phyloP scores from a whole-genome alignment of 2,113 vertebrate species.

The Acrocephalus arundinaceus region DNA sequence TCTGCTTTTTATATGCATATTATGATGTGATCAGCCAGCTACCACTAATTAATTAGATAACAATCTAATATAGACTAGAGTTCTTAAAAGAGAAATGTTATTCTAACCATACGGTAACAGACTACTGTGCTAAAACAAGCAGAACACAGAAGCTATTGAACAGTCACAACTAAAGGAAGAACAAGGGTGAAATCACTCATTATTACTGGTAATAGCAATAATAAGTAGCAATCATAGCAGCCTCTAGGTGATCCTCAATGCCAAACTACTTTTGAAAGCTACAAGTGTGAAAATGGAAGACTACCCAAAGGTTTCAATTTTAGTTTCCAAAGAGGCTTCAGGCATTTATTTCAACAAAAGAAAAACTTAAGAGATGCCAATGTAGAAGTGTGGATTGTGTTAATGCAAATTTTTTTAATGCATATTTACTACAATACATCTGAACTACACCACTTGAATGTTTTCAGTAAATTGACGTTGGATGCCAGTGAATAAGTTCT shows the following conservation, averaged over 20 bases:
- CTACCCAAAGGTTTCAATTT: neutral
- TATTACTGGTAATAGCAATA: neutral
- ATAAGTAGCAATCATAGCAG: neutral
- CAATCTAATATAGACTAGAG: neutral
- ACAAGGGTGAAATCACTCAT: neutral
- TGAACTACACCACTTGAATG: neutral
- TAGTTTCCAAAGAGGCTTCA: neutral
- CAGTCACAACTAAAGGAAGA: neutral
- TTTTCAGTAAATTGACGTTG: neutral
- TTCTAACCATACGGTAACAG: neutral
- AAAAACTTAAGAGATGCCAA: neutral
- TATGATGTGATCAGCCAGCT: neutral
- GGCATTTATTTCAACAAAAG: neutral
- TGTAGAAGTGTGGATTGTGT: neutral
- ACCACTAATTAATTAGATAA: neutral
- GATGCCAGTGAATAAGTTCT: neutral
- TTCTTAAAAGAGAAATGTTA: neutral
- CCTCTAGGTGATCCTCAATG: neutral
- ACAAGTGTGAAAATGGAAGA: neutral
- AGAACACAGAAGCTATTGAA: neutral
- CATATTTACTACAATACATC: neutral
- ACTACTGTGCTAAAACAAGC: neutral
- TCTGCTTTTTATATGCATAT: neutral
- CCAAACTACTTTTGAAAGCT: neutral
- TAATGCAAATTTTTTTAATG: neutral